Evolutionary conservation across 2,113 vertebrate species (phyloP).

Genomic region (Sceloporus undulatus): DNA sequence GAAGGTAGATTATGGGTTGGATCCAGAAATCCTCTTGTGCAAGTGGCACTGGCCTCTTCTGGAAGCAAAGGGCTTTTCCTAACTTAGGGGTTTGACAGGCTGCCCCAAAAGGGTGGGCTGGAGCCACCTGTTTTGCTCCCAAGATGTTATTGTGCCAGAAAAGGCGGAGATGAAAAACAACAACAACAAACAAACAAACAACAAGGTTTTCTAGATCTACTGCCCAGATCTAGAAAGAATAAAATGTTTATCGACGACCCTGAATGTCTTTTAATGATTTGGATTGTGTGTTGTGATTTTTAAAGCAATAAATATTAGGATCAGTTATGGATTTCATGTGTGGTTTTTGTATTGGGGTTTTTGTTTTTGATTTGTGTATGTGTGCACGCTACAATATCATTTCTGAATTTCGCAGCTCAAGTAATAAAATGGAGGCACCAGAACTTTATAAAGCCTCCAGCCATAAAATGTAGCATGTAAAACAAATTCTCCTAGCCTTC

Average conservation of each 20-base stretch:
- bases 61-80: too few relatives aligned
- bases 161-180: not conserved
- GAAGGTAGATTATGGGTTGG: not conserved
- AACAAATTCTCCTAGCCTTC: not conserved
- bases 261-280: not conserved
- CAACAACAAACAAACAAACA: too few relatives aligned
- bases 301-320: conserved; percentile 16
- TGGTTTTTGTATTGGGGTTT: not conserved
- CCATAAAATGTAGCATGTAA: not conserved
- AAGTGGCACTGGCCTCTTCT: too few relatives aligned
- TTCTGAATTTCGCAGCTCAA: not conserved
- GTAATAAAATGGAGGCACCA: conserved; percentile 3
- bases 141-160: not conserved
- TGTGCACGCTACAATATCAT: not conserved
- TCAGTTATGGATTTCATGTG: not conserved
- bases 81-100: too few relatives aligned
- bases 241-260: not conserved
- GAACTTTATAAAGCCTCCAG: not conserved
- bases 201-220: not conserved
- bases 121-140: too few relatives aligned
- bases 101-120: too few relatives aligned
- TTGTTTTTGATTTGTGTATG: not conserved
- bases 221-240: not conserved
- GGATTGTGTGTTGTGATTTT: conserved; percentile 11
- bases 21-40: not conserved